Evolutionary conservation across 2,797 vertebrate species (phyloP).

Genomic region (Epinephelus malabaricus): DNA sequence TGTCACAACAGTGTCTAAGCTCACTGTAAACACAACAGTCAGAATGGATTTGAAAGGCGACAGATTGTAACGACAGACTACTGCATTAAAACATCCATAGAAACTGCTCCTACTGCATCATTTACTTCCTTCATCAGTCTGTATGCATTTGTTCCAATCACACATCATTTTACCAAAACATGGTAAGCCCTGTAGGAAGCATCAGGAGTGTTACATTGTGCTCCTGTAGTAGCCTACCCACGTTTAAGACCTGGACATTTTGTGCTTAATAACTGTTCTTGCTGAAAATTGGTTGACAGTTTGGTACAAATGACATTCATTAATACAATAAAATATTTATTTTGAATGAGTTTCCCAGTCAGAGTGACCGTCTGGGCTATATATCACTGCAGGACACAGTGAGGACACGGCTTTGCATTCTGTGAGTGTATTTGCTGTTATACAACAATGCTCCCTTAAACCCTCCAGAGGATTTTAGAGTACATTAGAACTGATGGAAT

Average conservation of each 20-base stretch:
- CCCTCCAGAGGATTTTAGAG: background rate
- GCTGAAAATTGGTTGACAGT: background rate
- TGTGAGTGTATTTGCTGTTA: slow-evolving; percentile 2
- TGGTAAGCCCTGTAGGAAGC: background rate
- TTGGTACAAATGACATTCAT: background rate
- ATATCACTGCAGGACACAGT: background rate
- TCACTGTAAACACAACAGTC: background rate
- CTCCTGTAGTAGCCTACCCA: background rate
- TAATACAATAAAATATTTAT: slow-evolving; percentile 3
- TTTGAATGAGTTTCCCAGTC: slow-evolving; percentile 10
- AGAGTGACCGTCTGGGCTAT: background rate
- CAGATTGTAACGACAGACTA: background rate
- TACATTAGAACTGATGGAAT: slow-evolving; percentile 8
- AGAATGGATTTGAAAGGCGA: background rate
- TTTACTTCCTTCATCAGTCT: background rate
- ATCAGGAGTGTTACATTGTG: background rate
- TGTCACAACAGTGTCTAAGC: background rate
- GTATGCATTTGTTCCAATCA: background rate
- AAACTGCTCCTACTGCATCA: background rate
- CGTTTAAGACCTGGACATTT: background rate
- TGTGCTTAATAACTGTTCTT: background rate
- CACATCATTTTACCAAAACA: background rate
- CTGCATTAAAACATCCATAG: background rate
- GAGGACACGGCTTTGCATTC: background rate
- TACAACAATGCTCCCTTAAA: slow-evolving; percentile 4